A percentile compares a stretch with the other conserved stretches of the same genome.
phyloP scores from a whole-genome alignment of 1,140 invertebrate species.

The Drosophila sulfurigaster region DNA sequence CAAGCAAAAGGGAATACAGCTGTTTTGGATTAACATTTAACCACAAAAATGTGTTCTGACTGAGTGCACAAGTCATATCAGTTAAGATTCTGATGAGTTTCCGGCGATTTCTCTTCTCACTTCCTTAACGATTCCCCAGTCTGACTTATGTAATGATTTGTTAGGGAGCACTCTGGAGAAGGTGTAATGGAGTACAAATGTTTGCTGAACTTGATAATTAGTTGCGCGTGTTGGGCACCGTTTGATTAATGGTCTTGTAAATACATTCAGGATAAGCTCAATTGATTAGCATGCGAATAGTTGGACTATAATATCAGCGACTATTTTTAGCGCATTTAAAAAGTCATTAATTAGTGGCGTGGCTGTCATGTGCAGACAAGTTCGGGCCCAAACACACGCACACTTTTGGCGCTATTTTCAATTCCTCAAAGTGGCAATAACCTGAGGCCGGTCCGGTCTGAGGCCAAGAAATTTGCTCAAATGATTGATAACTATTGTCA shows the following conservation, averaged over 20 bases:
- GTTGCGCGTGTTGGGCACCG: conserved; percentile 25
- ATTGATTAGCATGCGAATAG: conserved; percentile 47
- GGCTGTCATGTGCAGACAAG: conserved; percentile 68
- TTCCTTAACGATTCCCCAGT: conserved; percentile 28
- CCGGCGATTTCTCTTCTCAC: conserved; percentile 23
- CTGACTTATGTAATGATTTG: conserved; percentile 4
- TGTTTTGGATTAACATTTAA: conserved; percentile 10
- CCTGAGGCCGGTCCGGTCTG: conserved; percentile 44
- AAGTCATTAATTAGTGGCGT: conserved; percentile 61
- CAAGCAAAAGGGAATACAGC: background rate
- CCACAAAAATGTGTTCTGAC: background rate
- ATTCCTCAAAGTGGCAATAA: conserved; percentile 81
- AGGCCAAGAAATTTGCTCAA: conserved; percentile 49
- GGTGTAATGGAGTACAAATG: conserved; percentile 13
- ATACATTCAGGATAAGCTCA: conserved; percentile 35
- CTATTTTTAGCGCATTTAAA: conserved; percentile 73
- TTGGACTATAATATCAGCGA: conserved; percentile 49
- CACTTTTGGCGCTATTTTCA: conserved; percentile 42
- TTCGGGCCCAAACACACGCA: conserved; percentile 45
- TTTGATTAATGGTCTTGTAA: conserved; percentile 57
- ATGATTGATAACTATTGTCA: conserved; percentile 70
- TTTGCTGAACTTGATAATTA: conserved; percentile 26
- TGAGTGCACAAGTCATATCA: background rate
- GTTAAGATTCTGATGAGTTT: conserved; percentile 11
- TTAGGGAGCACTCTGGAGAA: background rate